Evolutionary conservation across 2,888 invertebrate species (phyloP), one percentile per base, ranked within the genome.

Genomic region (Ennomos fuscantarius): DNA sequence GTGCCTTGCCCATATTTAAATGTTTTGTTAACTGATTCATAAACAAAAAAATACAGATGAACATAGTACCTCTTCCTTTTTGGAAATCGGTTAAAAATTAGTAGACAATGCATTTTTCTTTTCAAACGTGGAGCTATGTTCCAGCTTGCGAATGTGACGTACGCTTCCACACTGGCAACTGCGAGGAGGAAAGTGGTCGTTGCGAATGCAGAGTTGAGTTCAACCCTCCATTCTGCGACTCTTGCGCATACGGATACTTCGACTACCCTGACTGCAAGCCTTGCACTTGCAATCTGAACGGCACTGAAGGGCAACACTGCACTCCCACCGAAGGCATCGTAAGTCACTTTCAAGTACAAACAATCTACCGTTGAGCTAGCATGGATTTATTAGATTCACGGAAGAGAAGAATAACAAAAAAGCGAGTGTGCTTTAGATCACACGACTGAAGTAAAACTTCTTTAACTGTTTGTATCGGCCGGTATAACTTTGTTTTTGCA

Each of bases 231-330:
- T 89, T 95, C 76, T 99, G 98, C 77, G 96, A 97, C 79, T 93
- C 94, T 0, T 98, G 98, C 76, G 96, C 96, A 13, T 96, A 95
- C 71, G 99, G 99, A 0, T 98, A 97, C 89, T 99, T 96, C 81
- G 97, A 96, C 65, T 98, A 96, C 86, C 99, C 99, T 0, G 89
- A 96, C 70, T 99, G 99, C 83, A 95, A 96, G 58, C 97, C 97
- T 0, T 99, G 99, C 80, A 97, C 97, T 63, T 99, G 99, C 81
- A 94, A 96, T 81, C 86, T 97, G 10, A 97, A 97, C 68, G 99
- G 99, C 11, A 99, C 99, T 0, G 93, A 95, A 12, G 97, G 96
- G 8, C 94, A 95, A 61, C 95, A 97, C 55, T 99, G 99, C 79
- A 97, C 97, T 66, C 96, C 97, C 0, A 93, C 93, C 0, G 95